Evolutionary conservation across 2,113 vertebrate genomes (phyloP), one percentile per base, ranked within the genome.

Genomic region (Corynorhinus townsendii): DNA sequence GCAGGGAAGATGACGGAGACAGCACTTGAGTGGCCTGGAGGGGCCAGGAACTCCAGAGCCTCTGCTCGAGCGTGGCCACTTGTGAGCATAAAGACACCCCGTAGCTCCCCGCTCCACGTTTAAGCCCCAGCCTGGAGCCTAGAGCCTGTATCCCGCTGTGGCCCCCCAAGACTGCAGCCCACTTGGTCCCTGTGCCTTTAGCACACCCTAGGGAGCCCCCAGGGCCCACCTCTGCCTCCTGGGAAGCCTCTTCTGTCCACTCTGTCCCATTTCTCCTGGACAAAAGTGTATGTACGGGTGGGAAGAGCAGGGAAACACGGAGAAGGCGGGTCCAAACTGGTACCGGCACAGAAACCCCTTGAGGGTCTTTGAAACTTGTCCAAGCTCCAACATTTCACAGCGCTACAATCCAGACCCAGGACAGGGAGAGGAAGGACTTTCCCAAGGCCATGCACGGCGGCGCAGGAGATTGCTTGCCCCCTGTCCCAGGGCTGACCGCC

Each of bases 401-500:
- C 56, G 52, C 52, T 90, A 43, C 86, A 86, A 28, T 28, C 73
- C 22, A 1, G 43, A 93, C 30, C 28, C 8, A 0, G 30, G 38
- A 79, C 20, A 7, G 10, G 76, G n/a, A 26, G 40, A 11, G 49
- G 59, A 68, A 52, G 11, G 45, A 59, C 11, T 10, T 76, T n/a
- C 66, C 33, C 62, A 54, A 83, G 75, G 86, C 77, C 33, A 8
- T 0, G 15, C 8, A 7, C n/a, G n/a, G n/a, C n/a, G n/a, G n/a
- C n/a, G n/a, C n/a, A n/a, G n/a, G n/a, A n/a, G n/a, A n/a, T n/a
- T n/a, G n/a, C n/a, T n/a, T n/a, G n/a, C n/a, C 38, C 22, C 3
- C 54, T 26, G 1, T 2, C 1, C 69, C 11, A 1, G 0, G 24
- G 11, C 24, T 1, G 54, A 7, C 56, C 0, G 0, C 33, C n/a